Conservation (phyloP, 2,797 vertebrate genomes). For the Acomys russatus region DNA sequence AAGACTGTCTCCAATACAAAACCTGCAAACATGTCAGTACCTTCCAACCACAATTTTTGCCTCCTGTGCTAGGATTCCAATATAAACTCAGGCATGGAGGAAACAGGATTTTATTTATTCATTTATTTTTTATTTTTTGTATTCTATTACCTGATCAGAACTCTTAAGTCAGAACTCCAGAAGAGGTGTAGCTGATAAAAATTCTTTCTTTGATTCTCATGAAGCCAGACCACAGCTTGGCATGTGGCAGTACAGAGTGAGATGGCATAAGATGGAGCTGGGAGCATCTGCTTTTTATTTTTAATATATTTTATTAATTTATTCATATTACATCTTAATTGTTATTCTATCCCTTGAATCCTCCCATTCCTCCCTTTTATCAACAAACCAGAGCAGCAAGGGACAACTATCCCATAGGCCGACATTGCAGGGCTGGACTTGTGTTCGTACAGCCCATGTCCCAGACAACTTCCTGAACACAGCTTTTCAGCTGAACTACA, state of each 20-base stretch:
- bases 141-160: background rate
- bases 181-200: conserved; percentile 25
- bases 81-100: background rate
- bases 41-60: background rate
- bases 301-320: too few species aligned
- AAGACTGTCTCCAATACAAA: background rate
- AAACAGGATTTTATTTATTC: background rate
- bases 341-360: too few species aligned
- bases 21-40: background rate
- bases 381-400: background rate
- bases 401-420: fast-evolving
- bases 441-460: too few species aligned
- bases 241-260: background rate
- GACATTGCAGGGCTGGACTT: background rate
- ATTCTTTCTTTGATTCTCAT: background rate
- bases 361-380: background rate
- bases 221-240: conserved; percentile 23
- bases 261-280: background rate
- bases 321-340: too few species aligned
- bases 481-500: background rate
- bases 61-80: background rate
- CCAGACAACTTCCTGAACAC: background rate
- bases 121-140: background rate
- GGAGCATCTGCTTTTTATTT: background rate
- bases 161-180: background rate